Percentiles rank a stretch among this genome's conserved stretches.
Evolutionary conservation across 2,888 invertebrate genomes (phyloP).

Genomic region (Ennomos erosarius): DNA sequence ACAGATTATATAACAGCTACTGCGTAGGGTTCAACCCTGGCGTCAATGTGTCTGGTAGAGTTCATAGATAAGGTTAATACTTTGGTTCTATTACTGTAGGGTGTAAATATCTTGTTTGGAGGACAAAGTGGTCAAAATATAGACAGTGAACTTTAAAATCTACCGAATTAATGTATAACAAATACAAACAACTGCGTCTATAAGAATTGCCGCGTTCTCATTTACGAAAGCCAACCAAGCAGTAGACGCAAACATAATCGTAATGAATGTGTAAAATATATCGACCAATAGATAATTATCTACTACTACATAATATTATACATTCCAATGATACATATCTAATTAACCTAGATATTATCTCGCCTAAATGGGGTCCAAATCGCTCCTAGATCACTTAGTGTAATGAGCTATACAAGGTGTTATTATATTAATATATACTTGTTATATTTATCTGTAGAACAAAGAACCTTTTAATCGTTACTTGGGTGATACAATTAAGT

Average conservation of each 20-base stretch:
- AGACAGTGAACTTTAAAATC: no score
- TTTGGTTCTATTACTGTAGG: no score
- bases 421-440: constrained; percentile 25
- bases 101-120: no score
- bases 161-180: not conserved
- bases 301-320: constrained; percentile 2
- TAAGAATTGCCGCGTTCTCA: no score
- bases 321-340: constrained; percentile 36
- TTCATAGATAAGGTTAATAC: no score
- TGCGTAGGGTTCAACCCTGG: no score
- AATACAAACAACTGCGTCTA: not conserved
- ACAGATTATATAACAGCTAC: no score
- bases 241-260: no score
- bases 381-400: constrained; percentile 30
- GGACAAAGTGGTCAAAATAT: no score
- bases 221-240: no score
- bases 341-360: constrained; percentile 37
- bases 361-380: constrained; percentile 33
- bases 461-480: constrained; percentile 58
- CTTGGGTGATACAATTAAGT: constrained; percentile 50
- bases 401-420: constrained; percentile 31
- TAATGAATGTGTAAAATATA: no score
- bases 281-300: constrained; percentile 11
- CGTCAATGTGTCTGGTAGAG: no score
- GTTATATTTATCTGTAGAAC: constrained; percentile 52